A percentile compares a stretch with the other conserved stretches of the same genome.
These are phyloP conservation scores for Vannuccia rotundouncinata DNA, from an alignment of 2,888 invertebrate genomes.

Conservation along the genomic window DNA sequence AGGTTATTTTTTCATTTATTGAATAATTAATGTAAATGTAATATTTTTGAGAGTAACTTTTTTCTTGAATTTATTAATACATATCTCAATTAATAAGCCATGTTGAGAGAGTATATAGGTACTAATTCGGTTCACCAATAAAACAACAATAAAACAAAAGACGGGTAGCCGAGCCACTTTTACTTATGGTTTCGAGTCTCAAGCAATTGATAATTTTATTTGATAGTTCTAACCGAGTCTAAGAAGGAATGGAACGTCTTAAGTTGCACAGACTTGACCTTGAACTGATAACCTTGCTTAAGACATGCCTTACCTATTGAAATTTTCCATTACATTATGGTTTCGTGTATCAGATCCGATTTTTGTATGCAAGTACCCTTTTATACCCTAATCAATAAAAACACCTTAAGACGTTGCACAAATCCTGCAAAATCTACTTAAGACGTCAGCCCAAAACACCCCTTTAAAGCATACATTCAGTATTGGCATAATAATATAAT, in stretches of 20 bases:
- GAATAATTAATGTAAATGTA: no score
- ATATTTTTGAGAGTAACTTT: no score
- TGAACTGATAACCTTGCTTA: background rate
- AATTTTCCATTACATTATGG: background rate
- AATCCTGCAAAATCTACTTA: constrained; percentile 23
- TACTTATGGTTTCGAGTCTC: background rate
- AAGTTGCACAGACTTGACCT: background rate
- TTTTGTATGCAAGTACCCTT: constrained; percentile 14
- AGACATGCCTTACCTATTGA: background rate
- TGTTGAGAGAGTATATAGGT: no score
- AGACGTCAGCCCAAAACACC: constrained; percentile 21
- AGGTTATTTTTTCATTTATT: no score
- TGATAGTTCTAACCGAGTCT: background rate
- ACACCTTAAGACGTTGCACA: constrained; percentile 26
- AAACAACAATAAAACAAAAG: background rate
- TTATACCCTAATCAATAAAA: constrained; percentile 23
- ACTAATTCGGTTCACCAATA: background rate
- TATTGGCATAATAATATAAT: constrained; percentile 22
- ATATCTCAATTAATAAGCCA: no score
- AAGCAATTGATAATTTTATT: background rate
- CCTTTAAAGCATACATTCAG: constrained; percentile 21
- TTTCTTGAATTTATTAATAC: no score
- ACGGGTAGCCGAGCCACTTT: background rate
- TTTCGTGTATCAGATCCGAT: background rate
- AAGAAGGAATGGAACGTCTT: background rate